These are phyloP conservation scores for Picus viridis DNA, from an alignment of 2,797 vertebrate genomes.

Conservation along the genomic window DNA sequence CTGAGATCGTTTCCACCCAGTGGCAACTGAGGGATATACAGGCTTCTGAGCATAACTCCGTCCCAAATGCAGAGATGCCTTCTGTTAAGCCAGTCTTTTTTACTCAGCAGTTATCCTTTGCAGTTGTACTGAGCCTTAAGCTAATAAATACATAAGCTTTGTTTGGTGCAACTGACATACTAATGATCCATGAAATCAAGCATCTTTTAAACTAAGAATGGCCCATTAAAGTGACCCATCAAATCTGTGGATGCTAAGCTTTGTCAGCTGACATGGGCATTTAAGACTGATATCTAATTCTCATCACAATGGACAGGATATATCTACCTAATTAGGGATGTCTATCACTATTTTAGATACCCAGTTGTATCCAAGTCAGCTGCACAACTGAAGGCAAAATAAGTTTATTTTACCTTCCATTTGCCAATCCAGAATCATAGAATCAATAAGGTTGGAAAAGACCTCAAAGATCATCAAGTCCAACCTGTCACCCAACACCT, in stretches of 20 bases:
- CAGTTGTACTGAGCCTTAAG: neutral
- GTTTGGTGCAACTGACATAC: neutral
- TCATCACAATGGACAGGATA: neutral
- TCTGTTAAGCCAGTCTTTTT: neutral
- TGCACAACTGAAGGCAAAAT: neutral
- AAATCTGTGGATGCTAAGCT: neutral
- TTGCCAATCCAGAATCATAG: neutral
- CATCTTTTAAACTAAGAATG: neutral
- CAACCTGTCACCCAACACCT: too few relatives aligned
- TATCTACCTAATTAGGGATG: neutral
- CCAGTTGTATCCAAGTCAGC: neutral
- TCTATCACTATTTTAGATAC: neutral
- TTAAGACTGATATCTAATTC: neutral
- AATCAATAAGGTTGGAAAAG: too few relatives aligned
- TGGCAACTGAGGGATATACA: neutral
- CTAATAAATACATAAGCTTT: neutral
- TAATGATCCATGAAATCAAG: neutral
- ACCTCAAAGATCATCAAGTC: too few relatives aligned
- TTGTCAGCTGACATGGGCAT: neutral
- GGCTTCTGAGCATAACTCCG: neutral
- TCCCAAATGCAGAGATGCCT: neutral
- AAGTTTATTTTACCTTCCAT: neutral
- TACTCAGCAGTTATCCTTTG: neutral
- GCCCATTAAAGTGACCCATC: neutral
- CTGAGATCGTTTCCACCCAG: conserved; percentile 16